Base-by-base conservation (phyloP, 1,140 invertebrate genomes). In the Pararge aegeria region DNA sequence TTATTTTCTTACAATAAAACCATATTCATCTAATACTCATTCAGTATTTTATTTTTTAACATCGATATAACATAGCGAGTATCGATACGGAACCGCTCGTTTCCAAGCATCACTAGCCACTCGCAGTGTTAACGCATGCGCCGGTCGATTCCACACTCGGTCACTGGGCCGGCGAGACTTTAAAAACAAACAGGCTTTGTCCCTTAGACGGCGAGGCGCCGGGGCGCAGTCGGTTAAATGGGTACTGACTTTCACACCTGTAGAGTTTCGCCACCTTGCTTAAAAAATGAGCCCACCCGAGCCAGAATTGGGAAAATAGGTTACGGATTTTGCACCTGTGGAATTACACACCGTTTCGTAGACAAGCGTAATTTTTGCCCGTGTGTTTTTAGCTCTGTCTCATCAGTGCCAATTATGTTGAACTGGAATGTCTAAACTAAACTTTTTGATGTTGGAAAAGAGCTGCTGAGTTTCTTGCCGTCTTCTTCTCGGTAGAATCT, bases 141-240 rank as follows among this genome's bases (percentile, higher is more conserved):
- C 66, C 75, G 81, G 81, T 84, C 81, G 81, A 84, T 84, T 68
- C 66, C 71, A 73, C 73, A 84, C 71, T 84, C 81, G 81, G 81
- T 84, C 81, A 84, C 66, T 84, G 80, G 81, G 81, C 78, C 76
- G 73, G 68, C 61, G 61, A 58, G 70, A 64, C 68, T 70, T 68
- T 70, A 70, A 80, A 81, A 83, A 83, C 80, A 83, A 81, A 83
- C 74, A 76, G 66, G 69, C 78, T 81, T 76, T 79, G 78, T 81
- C 73, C 63, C 68, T 70, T 70, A 83, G 80, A 81, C 78, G 63
- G 78, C 75, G 57, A 83, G 78, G 77, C 78, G 77, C 78, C 78
- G 59, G 58, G 55, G 48, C 54, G 42, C 53, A 68, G 51, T 68
- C 61, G 68, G 57, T 58, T 66, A 70, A 75, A 60, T 54, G 60